These are phyloP conservation scores for Caenorhabditis macrosperma DNA, from an alignment of 2,888 invertebrate genomes.

Conservation along the genomic window DNA sequence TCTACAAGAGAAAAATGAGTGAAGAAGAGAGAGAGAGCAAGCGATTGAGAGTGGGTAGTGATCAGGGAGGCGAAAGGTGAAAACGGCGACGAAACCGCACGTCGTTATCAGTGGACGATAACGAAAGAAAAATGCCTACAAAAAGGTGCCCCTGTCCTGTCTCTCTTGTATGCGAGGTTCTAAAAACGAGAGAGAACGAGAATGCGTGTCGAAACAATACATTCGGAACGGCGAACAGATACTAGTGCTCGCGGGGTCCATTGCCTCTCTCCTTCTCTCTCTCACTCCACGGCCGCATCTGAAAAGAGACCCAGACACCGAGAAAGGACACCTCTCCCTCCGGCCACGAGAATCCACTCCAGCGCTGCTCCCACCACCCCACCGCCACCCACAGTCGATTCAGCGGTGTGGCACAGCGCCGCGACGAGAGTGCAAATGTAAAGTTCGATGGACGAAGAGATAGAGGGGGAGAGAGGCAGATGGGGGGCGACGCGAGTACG, in stretches of 20 bases:
- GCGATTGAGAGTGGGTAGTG: not conserved
- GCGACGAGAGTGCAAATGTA: not conserved
- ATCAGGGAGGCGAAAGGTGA: not conserved
- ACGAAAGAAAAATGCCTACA: not conserved
- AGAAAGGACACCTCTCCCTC: conserved; percentile 2
- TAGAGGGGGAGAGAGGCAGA: not conserved
- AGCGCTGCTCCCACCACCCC: not conserved
- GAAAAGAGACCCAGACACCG: not conserved
- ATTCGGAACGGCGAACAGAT: too few species aligned
- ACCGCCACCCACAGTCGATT: not conserved
- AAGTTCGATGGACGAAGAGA: not conserved
- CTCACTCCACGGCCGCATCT: too few species aligned
- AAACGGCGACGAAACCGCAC: not conserved
- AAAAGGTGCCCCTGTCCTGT: not conserved
- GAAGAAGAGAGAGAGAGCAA: not conserved
- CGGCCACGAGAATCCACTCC: not conserved
- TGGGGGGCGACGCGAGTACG: not conserved
- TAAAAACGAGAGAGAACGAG: not conserved
- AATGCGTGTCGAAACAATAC: too few species aligned
- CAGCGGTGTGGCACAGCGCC: not conserved
- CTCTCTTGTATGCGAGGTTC: not conserved
- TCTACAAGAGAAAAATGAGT: not conserved
- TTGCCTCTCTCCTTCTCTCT: too few species aligned
- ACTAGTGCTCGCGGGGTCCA: too few species aligned
- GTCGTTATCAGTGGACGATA: not conserved